Base-by-base conservation (phyloP, 1,140 invertebrate species). In the Trypoxylus dichotomus region DNA sequence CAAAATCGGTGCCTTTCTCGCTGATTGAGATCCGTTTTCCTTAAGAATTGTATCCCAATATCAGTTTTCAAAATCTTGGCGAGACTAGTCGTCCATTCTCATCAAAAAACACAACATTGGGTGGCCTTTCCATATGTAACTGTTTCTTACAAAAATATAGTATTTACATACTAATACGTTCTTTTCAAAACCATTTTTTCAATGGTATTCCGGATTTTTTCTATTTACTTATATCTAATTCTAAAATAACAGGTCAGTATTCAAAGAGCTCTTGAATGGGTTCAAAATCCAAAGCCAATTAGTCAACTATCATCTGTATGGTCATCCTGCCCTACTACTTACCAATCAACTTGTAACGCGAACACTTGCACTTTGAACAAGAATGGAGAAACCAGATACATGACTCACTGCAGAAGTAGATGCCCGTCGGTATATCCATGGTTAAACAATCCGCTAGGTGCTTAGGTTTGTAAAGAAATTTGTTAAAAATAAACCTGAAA, bases 241-340 rank as follows among this genome's bases (percentile, higher is more conserved):
- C 13, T 19, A 21, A 43, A 78, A 71, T 63, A 82, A 42, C 74
- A 88, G 87, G 86, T 86, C 0, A 87, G 85, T 21, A 81, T 85
- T 3, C 84, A 85, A 54, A 87, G 89, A 78, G 88, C 90, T 6
- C 83, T 91, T 13, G 88, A 91, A 78, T 92, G 90, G 90, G 87
- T 91, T 32, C 87, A 88, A 80, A 88, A 90, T 78, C 91, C 91
- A 1, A 86, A 88, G 0, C 82, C 88, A 1, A 83, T 24, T 84
- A 88, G 3, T 82, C 87, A 43, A 79, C 83, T 78, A 19, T 76
- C 83, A 21, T 80, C 79, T 41, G 87, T 80, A 77, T 75, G 88
- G 87, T 83, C 81, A 74, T 32, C 76, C 37, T 79, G 78, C 79
- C 47, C 75, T 54, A 24, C 58, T 75, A 0, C 80, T 80, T 2